Percentiles rank a stretch among this genome's conserved stretches.
Conservation (phyloP, 2,797 vertebrate genomes). For the Xenentodon cancila region DNA sequence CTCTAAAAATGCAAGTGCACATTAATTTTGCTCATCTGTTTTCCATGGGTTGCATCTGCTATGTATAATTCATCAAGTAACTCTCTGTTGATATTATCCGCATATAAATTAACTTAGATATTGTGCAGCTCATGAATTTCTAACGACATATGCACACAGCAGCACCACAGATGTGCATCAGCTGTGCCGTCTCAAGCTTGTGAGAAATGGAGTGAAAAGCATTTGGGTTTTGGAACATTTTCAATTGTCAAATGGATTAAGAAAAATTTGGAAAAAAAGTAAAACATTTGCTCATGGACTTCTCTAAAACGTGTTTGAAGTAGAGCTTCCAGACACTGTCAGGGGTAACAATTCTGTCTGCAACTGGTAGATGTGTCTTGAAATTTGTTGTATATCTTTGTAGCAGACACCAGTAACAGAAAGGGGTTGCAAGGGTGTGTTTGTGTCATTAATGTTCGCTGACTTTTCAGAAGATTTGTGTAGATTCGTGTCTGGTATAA, state of each 20-base stretch:
- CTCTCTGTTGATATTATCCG: constrained; percentile 70
- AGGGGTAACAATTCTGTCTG: constrained; percentile 37
- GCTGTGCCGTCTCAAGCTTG: constrained; percentile 31
- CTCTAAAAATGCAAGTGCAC: constrained; percentile 51
- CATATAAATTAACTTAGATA: constrained; percentile 75
- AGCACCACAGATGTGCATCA: constrained; percentile 47
- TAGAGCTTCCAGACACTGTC: constrained; percentile 28
- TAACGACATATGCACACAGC: constrained; percentile 54
- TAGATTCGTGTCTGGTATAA: neutral
- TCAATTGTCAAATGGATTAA: constrained; percentile 30
- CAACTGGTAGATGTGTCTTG: too few relatives aligned
- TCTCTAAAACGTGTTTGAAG: constrained; percentile 37
- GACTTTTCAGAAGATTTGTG: constrained; percentile 21
- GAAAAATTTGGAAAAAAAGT: constrained; percentile 9
- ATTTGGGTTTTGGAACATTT: constrained; percentile 42
- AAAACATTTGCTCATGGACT: constrained; percentile 19
- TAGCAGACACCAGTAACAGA: constrained; percentile 20
- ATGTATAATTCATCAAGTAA: constrained; percentile 78
- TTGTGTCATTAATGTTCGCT: constrained; percentile 23
- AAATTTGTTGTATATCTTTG: neutral
- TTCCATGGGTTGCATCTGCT: constrained; percentile 68
- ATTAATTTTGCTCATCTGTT: constrained; percentile 72
- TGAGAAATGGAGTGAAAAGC: constrained; percentile 42
- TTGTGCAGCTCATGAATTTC: constrained; percentile 75
- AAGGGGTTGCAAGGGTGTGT: constrained; percentile 1